Percentiles rank a stretch among this genome's conserved stretches.
Evolutionary conservation across 2,888 invertebrate genomes (phyloP).

Genomic region (Brenthis hecate): DNA sequence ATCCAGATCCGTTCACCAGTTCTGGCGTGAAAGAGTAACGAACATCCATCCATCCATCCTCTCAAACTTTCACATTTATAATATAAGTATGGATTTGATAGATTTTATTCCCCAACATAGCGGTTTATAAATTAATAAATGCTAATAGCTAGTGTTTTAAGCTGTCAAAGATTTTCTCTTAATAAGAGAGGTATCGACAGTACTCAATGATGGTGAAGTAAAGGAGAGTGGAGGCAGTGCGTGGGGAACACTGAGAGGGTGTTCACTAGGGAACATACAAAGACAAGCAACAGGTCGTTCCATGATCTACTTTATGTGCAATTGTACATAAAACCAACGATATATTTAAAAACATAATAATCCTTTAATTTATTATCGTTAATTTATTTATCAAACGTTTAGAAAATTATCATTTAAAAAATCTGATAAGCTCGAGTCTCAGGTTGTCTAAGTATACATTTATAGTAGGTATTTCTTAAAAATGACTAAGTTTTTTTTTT

Average conservation of each 20-base stretch:
- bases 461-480: no score
- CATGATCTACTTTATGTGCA: constrained; percentile 59
- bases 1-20: no score
- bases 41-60: no score
- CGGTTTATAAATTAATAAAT: constrained; percentile 11
- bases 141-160: constrained; percentile 16
- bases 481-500: no score
- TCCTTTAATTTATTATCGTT: no score
- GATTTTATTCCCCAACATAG: background rate
- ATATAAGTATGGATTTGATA: background rate
- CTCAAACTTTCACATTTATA: no score
- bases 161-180: constrained; percentile 13
- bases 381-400: no score
- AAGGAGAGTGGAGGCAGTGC: constrained; percentile 11
- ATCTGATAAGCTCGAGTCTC: no score
- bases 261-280: constrained; percentile 45
- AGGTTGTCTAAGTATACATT: no score
- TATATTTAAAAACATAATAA: no score
- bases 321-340: background rate
- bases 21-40: no score
- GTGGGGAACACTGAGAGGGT: constrained; percentile 27
- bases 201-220: constrained; percentile 21
- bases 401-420: no score
- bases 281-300: constrained; percentile 65
- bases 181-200: constrained; percentile 6